phyloP scores from a whole-genome alignment of 2,113 vertebrate genomes.

The Falcunculus frontatus region DNA sequence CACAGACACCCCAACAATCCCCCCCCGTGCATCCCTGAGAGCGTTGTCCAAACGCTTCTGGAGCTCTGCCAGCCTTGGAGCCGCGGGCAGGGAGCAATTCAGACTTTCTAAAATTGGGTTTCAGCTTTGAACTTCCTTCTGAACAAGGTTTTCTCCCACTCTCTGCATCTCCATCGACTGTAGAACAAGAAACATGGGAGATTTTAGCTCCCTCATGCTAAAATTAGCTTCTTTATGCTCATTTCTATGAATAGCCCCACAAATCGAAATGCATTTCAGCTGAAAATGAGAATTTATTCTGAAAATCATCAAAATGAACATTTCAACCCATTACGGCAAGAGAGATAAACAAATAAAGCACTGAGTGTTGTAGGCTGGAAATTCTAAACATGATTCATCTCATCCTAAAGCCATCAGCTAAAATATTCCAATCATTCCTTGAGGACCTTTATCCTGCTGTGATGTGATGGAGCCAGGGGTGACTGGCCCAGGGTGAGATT shows the following conservation, averaged over 20 bases:
- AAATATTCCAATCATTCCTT: not conserved
- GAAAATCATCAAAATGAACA: not conserved
- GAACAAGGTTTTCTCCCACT: not conserved
- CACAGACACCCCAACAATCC: not conserved
- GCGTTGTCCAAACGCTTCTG: fast-evolving
- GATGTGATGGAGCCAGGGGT: not conserved
- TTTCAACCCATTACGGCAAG: not conserved
- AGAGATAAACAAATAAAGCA: not conserved
- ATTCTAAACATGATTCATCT: not conserved
- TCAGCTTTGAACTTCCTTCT: not conserved
- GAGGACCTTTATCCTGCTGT: not conserved
- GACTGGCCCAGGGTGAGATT: not conserved
- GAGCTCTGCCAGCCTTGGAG: not conserved
- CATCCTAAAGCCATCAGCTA: not conserved
- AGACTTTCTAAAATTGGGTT: not conserved
- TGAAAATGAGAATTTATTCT: not conserved
- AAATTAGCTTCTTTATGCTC: not conserved
- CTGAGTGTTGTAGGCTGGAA: not conserved
- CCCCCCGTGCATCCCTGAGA: not conserved
- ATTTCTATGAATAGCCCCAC: not conserved
- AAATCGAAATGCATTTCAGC: not conserved
- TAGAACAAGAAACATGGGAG: not conserved
- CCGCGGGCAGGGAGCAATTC: not conserved
- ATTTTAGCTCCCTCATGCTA: not conserved
- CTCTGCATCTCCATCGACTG: not conserved